A percentile compares a stretch with the other conserved stretches of the same genome.
Conservation (phyloP, 2,113 vertebrate species). For the Semicossyphus pulcher region DNA sequence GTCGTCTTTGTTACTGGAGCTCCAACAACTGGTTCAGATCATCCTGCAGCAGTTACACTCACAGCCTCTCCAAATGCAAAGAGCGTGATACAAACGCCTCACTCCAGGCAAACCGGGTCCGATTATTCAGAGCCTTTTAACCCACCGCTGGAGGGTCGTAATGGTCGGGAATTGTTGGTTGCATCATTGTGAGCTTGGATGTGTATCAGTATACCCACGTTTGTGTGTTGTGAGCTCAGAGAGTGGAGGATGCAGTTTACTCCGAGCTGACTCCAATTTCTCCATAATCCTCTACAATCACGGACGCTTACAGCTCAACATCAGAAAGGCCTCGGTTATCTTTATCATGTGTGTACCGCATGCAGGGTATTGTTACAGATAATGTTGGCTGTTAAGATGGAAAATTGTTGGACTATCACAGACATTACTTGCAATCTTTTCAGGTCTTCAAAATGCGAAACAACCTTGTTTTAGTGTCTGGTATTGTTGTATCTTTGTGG, state of each 20-base stretch:
- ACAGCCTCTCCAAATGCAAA: conserved; percentile 36
- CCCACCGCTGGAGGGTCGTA: conserved; percentile 5
- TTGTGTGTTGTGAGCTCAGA: background rate
- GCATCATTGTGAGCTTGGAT: background rate
- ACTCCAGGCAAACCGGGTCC: conserved; percentile 15
- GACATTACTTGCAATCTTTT: background rate
- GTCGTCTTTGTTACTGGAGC: conserved; percentile 41
- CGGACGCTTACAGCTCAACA: background rate
- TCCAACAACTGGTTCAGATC: conserved; percentile 52
- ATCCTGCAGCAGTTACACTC: conserved; percentile 23
- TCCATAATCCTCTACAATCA: conserved; percentile 19
- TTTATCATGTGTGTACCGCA: background rate
- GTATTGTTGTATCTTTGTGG: background rate
- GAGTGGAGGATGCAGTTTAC: background rate
- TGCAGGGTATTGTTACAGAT: background rate
- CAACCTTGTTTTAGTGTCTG: background rate
- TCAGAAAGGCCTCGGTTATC: conserved; percentile 5
- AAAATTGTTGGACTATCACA: background rate
- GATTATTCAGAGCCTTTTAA: conserved; percentile 43
- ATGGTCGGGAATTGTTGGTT: conserved; percentile 9
- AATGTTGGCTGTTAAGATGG: background rate
- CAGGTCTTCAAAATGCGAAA: background rate
- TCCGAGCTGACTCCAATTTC: background rate
- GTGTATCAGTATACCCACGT: background rate
- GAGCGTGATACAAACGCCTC: conserved; percentile 23